phyloP scores from a whole-genome alignment of 2,888 invertebrate species.

The Sarcophaga subvicina region DNA sequence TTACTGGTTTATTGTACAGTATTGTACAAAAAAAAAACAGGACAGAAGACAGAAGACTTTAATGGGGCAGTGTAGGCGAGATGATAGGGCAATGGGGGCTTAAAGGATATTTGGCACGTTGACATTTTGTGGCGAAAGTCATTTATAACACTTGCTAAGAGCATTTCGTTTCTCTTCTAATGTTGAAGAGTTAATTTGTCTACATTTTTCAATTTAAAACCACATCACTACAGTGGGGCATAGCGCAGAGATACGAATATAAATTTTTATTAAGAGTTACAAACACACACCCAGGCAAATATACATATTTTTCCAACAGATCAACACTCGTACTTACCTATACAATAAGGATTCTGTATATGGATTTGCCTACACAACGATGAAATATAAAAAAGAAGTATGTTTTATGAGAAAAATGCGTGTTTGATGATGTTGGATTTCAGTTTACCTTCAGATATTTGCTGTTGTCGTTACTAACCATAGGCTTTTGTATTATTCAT shows the following conservation, averaged over 20 bases:
- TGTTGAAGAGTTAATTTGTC: conserved; percentile 58
- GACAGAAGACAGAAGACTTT: no score
- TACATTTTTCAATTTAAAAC: conserved; percentile 40
- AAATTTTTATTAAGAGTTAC: background rate
- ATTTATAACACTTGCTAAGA: conserved; percentile 56
- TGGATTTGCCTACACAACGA: no score
- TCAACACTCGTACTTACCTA: background rate
- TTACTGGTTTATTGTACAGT: background rate
- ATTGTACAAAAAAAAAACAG: background rate
- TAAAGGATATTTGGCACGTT: conserved; percentile 51
- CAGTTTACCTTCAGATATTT: no score
- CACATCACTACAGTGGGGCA: background rate
- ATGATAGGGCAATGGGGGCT: conserved; percentile 14
- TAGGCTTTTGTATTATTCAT: no score
- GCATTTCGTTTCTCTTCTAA: background rate
- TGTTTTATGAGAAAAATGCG: background rate
- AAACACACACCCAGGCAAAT: background rate
- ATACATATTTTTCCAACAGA: background rate
- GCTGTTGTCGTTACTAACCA: no score
- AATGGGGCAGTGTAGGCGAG: no score
- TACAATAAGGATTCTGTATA: background rate
- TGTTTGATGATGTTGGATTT: no score
- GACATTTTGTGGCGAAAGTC: conserved; percentile 55
- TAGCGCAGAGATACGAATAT: background rate
- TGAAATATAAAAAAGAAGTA: background rate